Conservation (phyloP, 2,888 invertebrate genomes). For the Strigamia maritima region DNA sequence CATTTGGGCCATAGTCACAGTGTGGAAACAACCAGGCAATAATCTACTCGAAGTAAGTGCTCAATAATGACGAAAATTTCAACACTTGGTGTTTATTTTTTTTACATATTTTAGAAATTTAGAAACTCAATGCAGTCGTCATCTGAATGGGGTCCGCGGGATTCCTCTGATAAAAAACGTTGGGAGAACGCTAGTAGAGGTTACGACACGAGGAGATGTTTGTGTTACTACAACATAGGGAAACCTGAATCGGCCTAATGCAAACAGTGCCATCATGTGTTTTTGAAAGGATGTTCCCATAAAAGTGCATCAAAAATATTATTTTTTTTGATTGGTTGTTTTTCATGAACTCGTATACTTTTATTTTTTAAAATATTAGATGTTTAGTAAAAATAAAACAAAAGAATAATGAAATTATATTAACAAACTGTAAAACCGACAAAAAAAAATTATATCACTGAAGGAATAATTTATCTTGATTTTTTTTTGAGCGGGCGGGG, state of each 20-base stretch:
- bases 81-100: too few species aligned
- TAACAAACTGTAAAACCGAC: background rate
- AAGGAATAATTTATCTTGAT: too few species aligned
- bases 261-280: background rate
- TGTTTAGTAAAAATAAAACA: background rate
- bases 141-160: slow-evolving; percentile 34
- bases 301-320: background rate
- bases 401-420: background rate
- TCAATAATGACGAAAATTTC: too few species aligned
- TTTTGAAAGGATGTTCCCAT: background rate
- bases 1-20: slow-evolving; percentile 54
- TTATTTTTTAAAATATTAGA: background rate
- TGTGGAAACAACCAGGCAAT: slow-evolving; percentile 46
- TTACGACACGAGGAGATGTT: background rate
- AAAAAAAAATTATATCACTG: too few species aligned
- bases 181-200: slow-evolving; percentile 14
- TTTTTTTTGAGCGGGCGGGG: too few species aligned
- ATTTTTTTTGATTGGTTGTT: background rate
- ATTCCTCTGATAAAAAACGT: background rate
- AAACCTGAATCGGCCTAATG: background rate
- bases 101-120: slow-evolving; percentile 35
- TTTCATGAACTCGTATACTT: background rate
- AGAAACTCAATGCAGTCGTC: background rate
- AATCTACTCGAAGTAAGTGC: slow-evolving; percentile 49
- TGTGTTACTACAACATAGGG: background rate